Percentiles rank a stretch among this genome's conserved stretches.
Conservation (phyloP, 2,888 invertebrate genomes). For the Eulithis prunata region DNA sequence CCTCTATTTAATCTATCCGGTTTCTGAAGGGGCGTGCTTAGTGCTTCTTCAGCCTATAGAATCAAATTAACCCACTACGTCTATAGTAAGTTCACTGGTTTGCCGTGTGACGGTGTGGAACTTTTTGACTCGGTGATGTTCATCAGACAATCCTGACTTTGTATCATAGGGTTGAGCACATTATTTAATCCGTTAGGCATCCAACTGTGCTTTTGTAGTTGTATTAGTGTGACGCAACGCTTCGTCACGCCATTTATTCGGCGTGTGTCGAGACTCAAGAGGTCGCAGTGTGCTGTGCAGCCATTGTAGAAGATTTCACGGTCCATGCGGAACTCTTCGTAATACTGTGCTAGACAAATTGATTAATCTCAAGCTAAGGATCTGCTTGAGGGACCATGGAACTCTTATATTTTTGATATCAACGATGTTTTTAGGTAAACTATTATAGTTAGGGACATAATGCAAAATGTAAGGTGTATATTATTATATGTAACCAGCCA, state of each 20-base stretch:
- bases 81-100: too few relatives aligned
- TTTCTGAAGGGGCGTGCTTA: too few relatives aligned
- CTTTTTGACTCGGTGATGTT: not conserved
- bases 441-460: too few relatives aligned
- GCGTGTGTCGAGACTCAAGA: conserved; percentile 14
- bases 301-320: conserved; percentile 14
- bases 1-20: too few relatives aligned
- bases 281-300: conserved; percentile 10
- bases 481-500: not conserved
- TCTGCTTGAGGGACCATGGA: not conserved
- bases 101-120: too few relatives aligned
- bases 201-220: not conserved
- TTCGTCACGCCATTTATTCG: conserved; percentile 20
- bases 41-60: too few relatives aligned
- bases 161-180: not conserved
- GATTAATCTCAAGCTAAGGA: not conserved
- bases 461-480: too few relatives aligned
- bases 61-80: too few relatives aligned
- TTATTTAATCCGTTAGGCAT: conserved; percentile 5
- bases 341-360: conserved; percentile 2
- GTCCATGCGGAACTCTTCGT: conserved; percentile 20
- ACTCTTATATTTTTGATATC: too few relatives aligned
- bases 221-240: conserved; percentile 20
- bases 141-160: not conserved
- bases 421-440: too few relatives aligned